Conservation (phyloP, 2,113 vertebrate genomes). For the Notothenia coriiceps region DNA sequence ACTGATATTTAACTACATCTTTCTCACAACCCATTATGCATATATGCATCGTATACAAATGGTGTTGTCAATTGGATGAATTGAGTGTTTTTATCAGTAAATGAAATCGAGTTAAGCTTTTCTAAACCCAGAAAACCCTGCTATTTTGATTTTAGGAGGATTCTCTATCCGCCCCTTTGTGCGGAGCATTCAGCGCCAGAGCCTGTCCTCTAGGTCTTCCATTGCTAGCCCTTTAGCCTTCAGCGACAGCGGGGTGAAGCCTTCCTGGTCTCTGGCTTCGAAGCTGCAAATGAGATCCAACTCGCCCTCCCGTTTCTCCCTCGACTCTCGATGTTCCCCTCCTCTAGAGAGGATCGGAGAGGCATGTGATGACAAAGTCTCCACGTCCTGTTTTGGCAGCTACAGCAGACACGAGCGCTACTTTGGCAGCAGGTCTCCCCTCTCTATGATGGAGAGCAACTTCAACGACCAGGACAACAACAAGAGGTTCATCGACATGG, state of each 20-base stretch:
- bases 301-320: conserved; percentile 93
- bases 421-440: conserved; percentile 87
- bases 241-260: conserved; percentile 90
- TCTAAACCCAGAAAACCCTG: neutral
- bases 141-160: conserved; percentile 84
- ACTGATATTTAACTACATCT: conserved; percentile 13
- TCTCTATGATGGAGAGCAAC: conserved; percentile 92
- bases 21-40: neutral
- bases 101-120: too few relatives aligned
- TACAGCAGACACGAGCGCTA: conserved; percentile 88
- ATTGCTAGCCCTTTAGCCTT: conserved; percentile 93
- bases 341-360: conserved; percentile 95
- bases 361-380: conserved; percentile 91
- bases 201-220: conserved; percentile 92
- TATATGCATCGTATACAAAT: neutral
- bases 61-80: neutral
- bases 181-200: conserved; percentile 96
- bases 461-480: conserved; percentile 84
- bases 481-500: conserved; percentile 82
- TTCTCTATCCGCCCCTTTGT: conserved; percentile 97
- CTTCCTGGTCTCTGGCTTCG: conserved; percentile 93
- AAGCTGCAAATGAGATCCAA: conserved; percentile 95
- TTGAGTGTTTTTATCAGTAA: neutral
- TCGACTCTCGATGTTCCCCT: conserved; percentile 94
- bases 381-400: conserved; percentile 93